Percentiles rank a stretch among this genome's conserved stretches.
Conservation (phyloP, 2,113 vertebrate genomes). For the Platichthys flesus region DNA sequence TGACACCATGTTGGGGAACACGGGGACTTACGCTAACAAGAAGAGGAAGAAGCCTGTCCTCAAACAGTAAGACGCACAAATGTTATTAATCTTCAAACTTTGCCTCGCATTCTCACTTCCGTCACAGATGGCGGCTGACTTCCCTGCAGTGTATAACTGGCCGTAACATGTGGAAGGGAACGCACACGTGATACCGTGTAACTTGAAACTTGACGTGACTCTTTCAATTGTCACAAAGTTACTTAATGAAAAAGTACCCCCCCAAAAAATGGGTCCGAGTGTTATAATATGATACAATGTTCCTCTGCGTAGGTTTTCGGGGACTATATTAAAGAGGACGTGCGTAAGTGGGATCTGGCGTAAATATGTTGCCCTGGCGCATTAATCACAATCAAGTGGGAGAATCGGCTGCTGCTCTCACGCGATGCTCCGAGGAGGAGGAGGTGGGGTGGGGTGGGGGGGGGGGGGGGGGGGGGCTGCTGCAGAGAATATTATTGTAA, state of each 20-base stretch:
- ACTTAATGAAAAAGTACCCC: no score
- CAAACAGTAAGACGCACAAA: slow-evolving; percentile 71
- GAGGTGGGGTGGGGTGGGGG: no score
- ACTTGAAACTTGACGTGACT: no score
- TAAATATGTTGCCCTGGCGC: slow-evolving; percentile 71
- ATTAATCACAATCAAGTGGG: slow-evolving; percentile 81
- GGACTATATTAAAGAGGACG: slow-evolving; percentile 44
- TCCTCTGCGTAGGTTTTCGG: neutral
- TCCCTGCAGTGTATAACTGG: no score
- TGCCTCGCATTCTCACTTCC: no score
- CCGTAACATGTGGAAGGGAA: neutral
- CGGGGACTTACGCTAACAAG: slow-evolving; percentile 80
- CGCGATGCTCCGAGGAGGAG: slow-evolving; percentile 80
- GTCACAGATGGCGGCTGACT: no score
- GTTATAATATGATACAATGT: neutral
- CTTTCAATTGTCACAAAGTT: no score
- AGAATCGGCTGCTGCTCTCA: slow-evolving; percentile 80
- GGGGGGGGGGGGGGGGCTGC: slow-evolving; percentile 6
- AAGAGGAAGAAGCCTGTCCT: slow-evolving; percentile 85
- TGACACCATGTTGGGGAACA: slow-evolving; percentile 75
- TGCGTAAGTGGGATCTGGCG: slow-evolving; percentile 66
- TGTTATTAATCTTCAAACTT: no score
- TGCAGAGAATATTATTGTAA: slow-evolving; percentile 77
- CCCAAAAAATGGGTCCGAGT: no score
- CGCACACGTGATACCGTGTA: no score